Evolutionary conservation across 2,888 invertebrate genomes (phyloP), one percentile per base, ranked within the genome.

Genomic region (Callyntrura guangdongensis): DNA sequence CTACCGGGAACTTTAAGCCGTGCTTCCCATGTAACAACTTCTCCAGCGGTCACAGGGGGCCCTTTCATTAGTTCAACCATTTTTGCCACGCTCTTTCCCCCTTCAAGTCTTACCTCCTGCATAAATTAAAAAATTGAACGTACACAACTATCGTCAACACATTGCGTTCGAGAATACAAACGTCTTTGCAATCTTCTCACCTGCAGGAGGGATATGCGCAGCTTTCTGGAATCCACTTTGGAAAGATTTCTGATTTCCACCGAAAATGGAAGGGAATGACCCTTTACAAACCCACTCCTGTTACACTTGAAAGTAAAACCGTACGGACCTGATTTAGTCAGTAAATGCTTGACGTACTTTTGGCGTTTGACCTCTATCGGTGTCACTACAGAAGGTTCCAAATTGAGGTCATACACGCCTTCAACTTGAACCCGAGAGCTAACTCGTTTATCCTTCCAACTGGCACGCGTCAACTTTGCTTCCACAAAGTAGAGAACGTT

Each of bases 401-500:
- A 36, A 36, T 92, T 92, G 5, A 92, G 82, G 69, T 92, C 92
- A 17, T 82, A 91, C 0, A 91, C 77, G 12, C 91, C 92, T 72
- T 92, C 92, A 11, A 92, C 91, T 14, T 82, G 86, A 22, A 92
- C 22, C n/a, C 92, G 69, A 3, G 84, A 56, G n/a, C 83, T 86
- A 14, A 87, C 82, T 49, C 69, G 82, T 79, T 92, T 92, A 56
- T 92, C 92, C 49, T 91, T 91, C 92, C 92, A 92, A 85, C 91
- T 92, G 17, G 91, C 90, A 56, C 92, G 89, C 45, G 92, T 92
- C 72, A 92, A 81, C 85, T 88, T 89, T 49, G 92, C 92, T 47
- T 89, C 92, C n/a, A 90, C 92, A 72, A 91, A 90, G 83, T 92
- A 92, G 12, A 92, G 69, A 12, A 92, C 89, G 72, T 89, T 92